Percentiles rank a stretch among this genome's conserved stretches.
phyloP scores from a whole-genome alignment of 35 echinoderm and acorn worm species.

The Eucidaris tribuloides region DNA sequence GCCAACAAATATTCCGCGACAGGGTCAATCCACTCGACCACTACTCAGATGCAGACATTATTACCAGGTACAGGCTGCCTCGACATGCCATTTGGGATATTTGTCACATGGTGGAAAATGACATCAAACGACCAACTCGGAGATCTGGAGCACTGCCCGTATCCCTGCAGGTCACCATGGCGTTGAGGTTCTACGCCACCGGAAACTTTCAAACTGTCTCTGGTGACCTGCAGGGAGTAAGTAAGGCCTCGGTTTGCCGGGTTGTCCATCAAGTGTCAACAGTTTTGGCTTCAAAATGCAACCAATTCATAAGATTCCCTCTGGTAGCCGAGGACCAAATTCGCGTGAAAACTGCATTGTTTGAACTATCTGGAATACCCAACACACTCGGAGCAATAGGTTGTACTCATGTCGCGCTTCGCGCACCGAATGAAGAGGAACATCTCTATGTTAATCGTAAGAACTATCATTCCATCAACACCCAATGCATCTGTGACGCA shows the following conservation, averaged over 20 bases:
- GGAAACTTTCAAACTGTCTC: too few relatives aligned
- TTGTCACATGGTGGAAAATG: too few relatives aligned
- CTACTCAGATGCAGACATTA: too few relatives aligned
- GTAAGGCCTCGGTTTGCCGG: background rate
- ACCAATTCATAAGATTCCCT: background rate
- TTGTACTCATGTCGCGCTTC: slow-evolving; percentile 2
- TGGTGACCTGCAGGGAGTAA: background rate
- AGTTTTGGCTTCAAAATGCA: background rate
- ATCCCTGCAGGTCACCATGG: too few relatives aligned
- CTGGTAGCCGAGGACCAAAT: background rate
- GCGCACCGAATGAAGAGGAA: background rate
- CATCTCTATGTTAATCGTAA: background rate
- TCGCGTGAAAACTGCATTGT: background rate
- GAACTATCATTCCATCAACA: slow-evolving; percentile 6
- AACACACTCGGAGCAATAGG: background rate
- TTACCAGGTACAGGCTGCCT: too few relatives aligned
- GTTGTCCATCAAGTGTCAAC: background rate
- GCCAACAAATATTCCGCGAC: too few relatives aligned
- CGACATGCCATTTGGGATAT: too few relatives aligned
- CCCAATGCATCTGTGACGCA: background rate
- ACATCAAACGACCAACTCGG: too few relatives aligned
- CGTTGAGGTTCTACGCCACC: too few relatives aligned
- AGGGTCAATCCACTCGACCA: too few relatives aligned
- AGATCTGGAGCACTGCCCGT: too few relatives aligned
- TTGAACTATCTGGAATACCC: background rate